Evolutionary conservation across 2,888 invertebrate species (phyloP).

Genomic region (Chymomyza fuscimana): DNA sequence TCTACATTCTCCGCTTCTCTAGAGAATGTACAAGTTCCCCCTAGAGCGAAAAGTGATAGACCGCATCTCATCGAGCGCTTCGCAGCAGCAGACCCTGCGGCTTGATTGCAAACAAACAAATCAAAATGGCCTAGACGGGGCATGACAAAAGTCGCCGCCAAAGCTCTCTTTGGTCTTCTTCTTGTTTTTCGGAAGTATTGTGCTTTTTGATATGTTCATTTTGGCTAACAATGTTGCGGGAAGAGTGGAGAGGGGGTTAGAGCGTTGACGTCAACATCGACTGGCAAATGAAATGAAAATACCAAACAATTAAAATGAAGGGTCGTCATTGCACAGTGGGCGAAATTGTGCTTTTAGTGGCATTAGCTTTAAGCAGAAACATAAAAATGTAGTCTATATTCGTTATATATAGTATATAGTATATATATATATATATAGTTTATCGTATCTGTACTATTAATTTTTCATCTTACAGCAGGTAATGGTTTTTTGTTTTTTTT

Average conservation of each 20-base stretch:
- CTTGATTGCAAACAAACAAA: slow-evolving; percentile 8
- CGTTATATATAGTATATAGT: too few relatives aligned
- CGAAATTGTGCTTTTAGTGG: too few relatives aligned
- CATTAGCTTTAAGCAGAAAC: too few relatives aligned
- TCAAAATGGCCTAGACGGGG: slow-evolving; percentile 8
- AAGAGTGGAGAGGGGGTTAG: background rate
- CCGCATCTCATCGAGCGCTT: too few relatives aligned
- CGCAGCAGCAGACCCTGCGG: background rate
- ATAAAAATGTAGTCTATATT: too few relatives aligned
- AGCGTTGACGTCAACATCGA: background rate
- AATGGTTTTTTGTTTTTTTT: too few relatives aligned
- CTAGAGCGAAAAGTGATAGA: too few relatives aligned
- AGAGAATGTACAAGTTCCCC: too few relatives aligned
- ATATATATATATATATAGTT: too few relatives aligned
- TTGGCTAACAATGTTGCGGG: too few relatives aligned
- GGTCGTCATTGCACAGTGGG: slow-evolving; percentile 5
- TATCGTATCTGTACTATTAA: too few relatives aligned
- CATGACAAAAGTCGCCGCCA: background rate
- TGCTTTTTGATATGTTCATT: slow-evolving; percentile 8
- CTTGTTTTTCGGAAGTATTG: background rate
- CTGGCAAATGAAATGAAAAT: slow-evolving; percentile 29
- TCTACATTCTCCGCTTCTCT: background rate
- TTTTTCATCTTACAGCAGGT: too few relatives aligned
- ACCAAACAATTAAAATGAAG: slow-evolving; percentile 34
- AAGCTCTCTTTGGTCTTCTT: background rate